Evolutionary conservation across 1,140 invertebrate species (phyloP), one percentile per base, ranked within the genome.

Genomic region (Halesus radiatus): DNA sequence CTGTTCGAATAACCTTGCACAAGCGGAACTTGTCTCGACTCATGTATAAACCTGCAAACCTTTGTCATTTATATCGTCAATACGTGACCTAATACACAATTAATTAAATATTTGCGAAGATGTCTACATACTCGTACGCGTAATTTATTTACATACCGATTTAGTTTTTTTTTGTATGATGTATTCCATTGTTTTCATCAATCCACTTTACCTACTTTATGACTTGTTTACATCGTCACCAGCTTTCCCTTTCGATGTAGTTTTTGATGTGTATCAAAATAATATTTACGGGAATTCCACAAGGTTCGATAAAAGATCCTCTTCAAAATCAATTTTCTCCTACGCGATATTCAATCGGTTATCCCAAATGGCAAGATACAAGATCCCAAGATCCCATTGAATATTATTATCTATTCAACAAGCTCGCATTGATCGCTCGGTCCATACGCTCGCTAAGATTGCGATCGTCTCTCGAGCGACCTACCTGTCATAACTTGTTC

Each of bases 401-500:
- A 45, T 45, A 13, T 7, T 45, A 45, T 45, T 1, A 45, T 45
- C 37, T 45, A 13, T 10, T 45, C 37, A 45, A 45, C 37, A 45
- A 45, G 56, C 2, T 60, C 20, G 20, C 3, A 20, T 20, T 18
- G n/a, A 23, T 23, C 16, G 56, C 20, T 60, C 56, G 56, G 56
- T 60, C 56, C 18, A 60, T 60, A 23, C 16, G 62, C 16, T 64
- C 10, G 62, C 62, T 16, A 26, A 64, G 22, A 23, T 64, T 32
- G 62, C 16, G 22, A 64, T 32, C 22, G 26, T 8, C 16, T 20
- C 53, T n/a, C 62, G 26, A 15, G 26, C 10, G 62, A 64, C 22
- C 7, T 29, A 64, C 66, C 37, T 70, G 66, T 70, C 66, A 70
- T 52, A 70, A 70, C 66, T 70, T 70, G 66, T 70, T 70, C n/a